These are phyloP conservation scores for Sepioteuthis lessoniana DNA, from an alignment of 2,888 invertebrate genomes.

Conservation along the genomic window DNA sequence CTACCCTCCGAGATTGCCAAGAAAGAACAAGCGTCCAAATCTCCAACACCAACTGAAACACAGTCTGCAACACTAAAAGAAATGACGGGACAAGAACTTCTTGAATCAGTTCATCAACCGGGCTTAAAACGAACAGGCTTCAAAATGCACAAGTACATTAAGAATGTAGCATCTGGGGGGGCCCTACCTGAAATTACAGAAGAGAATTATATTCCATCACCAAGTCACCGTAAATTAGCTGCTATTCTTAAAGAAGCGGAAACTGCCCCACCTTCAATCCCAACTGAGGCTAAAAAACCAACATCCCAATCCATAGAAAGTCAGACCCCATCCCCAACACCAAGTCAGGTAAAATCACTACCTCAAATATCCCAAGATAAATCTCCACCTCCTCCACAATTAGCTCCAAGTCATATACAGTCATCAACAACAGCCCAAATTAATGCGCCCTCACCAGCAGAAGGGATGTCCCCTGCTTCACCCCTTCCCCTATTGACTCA, in stretches of 20 bases:
- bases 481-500: not conserved
- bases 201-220: not conserved
- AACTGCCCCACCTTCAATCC: not conserved
- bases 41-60: not conserved
- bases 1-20: not conserved
- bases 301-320: not conserved
- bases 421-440: not conserved
- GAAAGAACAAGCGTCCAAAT: not conserved
- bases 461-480: not conserved
- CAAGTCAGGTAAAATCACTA: not conserved
- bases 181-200: not conserved
- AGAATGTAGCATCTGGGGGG: not conserved
- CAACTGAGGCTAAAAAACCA: not conserved
- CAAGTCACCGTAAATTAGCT: not conserved
- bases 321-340: not conserved
- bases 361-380: not conserved
- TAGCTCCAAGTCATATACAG: not conserved
- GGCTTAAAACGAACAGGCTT: not conserved
- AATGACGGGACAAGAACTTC: not conserved
- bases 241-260: not conserved
- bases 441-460: not conserved
- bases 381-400: not conserved
- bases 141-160: not conserved
- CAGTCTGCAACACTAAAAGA: not conserved
- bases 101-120: not conserved